A percentile compares a stretch with the other conserved stretches of the same genome.
Conservation (phyloP, 1,140 invertebrate species). For the Chironomus striatipennis region DNA sequence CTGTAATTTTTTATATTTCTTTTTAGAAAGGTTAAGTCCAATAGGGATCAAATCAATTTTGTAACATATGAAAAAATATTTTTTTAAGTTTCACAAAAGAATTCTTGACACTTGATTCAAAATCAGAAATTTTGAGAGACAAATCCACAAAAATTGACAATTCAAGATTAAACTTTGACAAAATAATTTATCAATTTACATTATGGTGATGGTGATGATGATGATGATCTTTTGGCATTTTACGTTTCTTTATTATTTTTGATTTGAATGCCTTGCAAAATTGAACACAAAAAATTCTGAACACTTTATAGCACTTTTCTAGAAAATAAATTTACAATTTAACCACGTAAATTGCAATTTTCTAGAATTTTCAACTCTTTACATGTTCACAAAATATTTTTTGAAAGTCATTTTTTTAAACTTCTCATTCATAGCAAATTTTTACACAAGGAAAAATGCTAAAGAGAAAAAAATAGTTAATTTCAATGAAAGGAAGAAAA, state of each 20-base stretch:
- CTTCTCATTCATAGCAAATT: not conserved
- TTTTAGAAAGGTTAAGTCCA: too few species aligned
- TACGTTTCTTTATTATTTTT: not conserved
- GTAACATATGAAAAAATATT: too few species aligned
- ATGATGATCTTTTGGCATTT: constrained; percentile 17
- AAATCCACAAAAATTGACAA: too few species aligned
- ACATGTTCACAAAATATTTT: not conserved
- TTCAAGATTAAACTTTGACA: too few species aligned
- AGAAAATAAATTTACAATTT: not conserved
- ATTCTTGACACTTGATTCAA: too few species aligned
- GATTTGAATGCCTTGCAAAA: not conserved
- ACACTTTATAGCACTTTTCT: not conserved
- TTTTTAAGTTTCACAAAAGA: too few species aligned
- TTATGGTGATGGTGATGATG: constrained; percentile 17
- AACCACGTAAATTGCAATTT: not conserved
- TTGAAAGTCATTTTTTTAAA: not conserved
- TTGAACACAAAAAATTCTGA: not conserved
- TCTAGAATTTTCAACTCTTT: not conserved
- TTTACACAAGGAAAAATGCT: not conserved
- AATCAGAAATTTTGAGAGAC: too few species aligned
- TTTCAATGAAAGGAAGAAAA: not conserved
- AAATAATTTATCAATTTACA: not conserved
- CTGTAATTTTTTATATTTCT: too few species aligned
- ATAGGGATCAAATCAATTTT: too few species aligned
- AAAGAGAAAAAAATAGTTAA: not conserved